Conservation (phyloP, 2,797 vertebrate species). For the Hapalemur alaotrensis region DNA sequence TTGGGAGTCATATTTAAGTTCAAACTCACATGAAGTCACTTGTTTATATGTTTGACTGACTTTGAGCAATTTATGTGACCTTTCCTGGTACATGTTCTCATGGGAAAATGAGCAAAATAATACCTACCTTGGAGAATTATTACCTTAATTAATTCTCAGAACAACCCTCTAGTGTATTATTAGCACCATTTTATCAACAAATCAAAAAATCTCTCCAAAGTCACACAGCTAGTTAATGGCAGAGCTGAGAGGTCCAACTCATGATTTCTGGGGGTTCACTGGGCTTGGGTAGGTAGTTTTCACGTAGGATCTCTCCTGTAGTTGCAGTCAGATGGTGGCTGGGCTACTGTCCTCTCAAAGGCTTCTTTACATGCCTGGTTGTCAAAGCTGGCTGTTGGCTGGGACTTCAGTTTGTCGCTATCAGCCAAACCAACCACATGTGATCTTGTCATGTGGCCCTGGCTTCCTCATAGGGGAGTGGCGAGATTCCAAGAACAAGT, state of each 20-base stretch:
- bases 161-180: not conserved
- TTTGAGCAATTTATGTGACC: slow-evolving; percentile 8
- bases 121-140: not conserved
- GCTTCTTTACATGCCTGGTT: not conserved
- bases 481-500: not conserved
- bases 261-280: not conserved
- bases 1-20: slow-evolving; percentile 51
- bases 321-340: not conserved
- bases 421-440: not conserved
- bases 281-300: not conserved
- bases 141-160: slow-evolving; percentile 34
- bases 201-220: not conserved
- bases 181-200: not conserved
- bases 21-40: slow-evolving; percentile 32
- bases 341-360: not conserved
- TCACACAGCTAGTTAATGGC: not conserved
- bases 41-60: slow-evolving; percentile 1
- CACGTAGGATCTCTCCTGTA: not conserved
- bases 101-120: slow-evolving; percentile 11
- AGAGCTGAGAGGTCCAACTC: not conserved
- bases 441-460: not conserved
- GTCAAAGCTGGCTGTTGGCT: not conserved
- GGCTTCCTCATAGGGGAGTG: not conserved
- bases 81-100: slow-evolving; percentile 4
- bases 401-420: not conserved